These are phyloP conservation scores for Florisuga fusca DNA, from an alignment of 2,797 vertebrate genomes.

Conservation along the genomic window DNA sequence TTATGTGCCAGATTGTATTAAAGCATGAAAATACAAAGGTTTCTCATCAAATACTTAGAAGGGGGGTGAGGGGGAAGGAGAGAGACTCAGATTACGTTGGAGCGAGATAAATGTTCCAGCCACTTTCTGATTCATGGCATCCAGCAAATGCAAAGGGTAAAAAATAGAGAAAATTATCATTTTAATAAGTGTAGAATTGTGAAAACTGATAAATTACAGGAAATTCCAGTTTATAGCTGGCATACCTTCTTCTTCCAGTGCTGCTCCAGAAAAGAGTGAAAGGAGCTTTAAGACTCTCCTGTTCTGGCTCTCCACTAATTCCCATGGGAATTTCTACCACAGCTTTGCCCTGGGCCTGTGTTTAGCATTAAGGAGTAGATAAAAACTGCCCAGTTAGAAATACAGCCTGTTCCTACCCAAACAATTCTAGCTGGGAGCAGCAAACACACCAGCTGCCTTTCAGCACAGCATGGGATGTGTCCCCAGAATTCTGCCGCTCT, in stretches of 20 bases:
- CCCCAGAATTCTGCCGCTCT: not conserved
- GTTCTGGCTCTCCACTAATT: not conserved
- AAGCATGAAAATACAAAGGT: conserved; percentile 78
- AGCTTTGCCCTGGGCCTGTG: not conserved
- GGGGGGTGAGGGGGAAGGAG: not conserved
- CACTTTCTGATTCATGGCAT: conserved; percentile 59
- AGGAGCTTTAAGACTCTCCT: not conserved
- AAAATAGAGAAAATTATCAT: not conserved
- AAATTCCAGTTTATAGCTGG: conserved; percentile 22
- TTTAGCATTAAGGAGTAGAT: not conserved
- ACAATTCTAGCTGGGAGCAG: not conserved
- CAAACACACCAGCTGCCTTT: not conserved
- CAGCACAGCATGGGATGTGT: not conserved
- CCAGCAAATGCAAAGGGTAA: conserved; percentile 28
- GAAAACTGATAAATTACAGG: conserved; percentile 45
- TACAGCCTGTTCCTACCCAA: not conserved
- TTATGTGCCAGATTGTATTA: conserved; percentile 80
- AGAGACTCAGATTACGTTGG: conserved; percentile 71
- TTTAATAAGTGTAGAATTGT: conserved; percentile 45
- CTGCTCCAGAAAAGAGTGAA: not conserved
- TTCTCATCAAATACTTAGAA: conserved; percentile 72
- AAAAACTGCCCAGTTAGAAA: not conserved
- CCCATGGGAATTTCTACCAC: not conserved
- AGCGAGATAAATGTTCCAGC: conserved; percentile 61
- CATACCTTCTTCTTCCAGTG: not conserved